Evolutionary conservation across 2,888 invertebrate species (phyloP).

Genomic region (Plusia festucae): DNA sequence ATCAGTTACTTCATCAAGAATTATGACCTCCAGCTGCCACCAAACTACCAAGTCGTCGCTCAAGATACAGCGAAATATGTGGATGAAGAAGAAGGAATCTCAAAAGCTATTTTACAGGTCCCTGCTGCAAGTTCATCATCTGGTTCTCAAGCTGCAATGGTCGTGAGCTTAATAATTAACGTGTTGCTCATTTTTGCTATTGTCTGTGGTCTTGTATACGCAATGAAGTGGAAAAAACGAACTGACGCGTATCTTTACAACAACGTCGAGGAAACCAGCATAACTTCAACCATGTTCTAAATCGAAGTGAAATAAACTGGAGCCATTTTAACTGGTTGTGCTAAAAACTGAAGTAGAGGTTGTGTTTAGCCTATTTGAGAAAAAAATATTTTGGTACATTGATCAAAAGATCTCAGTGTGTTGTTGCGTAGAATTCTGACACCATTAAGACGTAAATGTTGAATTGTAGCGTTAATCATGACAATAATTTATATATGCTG

Average conservation of each 20-base stretch:
- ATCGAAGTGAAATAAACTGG: not conserved
- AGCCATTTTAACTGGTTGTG: slow-evolving; percentile 22
- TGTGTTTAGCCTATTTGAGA: slow-evolving; percentile 13
- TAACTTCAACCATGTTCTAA: slow-evolving; percentile 60
- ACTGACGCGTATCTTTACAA: slow-evolving; percentile 68
- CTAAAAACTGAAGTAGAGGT: slow-evolving; percentile 13
- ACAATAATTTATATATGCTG: not conserved
- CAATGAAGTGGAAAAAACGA: slow-evolving; percentile 67
- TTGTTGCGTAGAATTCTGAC: not conserved
- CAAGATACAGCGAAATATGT: slow-evolving; percentile 55
- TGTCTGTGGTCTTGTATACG: slow-evolving; percentile 62
- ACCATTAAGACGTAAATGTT: no score
- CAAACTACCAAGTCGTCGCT: slow-evolving; percentile 54
- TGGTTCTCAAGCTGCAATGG: slow-evolving; percentile 61
- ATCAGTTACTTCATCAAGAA: slow-evolving; percentile 72
- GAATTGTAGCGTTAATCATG: not conserved
- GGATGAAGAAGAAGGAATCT: slow-evolving; percentile 51
- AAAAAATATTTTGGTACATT: not conserved
- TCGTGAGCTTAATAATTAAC: slow-evolving; percentile 73
- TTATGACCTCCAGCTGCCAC: slow-evolving; percentile 60
- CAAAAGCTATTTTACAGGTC: slow-evolving; percentile 41
- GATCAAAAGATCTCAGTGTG: slow-evolving; percentile 40
- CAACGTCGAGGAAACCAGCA: slow-evolving; percentile 66
- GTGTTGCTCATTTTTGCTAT: slow-evolving; percentile 67
- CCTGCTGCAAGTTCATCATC: slow-evolving; percentile 32